Base-by-base conservation (phyloP, 2,888 invertebrate genomes). In the Ectemnius cavifrons region DNA sequence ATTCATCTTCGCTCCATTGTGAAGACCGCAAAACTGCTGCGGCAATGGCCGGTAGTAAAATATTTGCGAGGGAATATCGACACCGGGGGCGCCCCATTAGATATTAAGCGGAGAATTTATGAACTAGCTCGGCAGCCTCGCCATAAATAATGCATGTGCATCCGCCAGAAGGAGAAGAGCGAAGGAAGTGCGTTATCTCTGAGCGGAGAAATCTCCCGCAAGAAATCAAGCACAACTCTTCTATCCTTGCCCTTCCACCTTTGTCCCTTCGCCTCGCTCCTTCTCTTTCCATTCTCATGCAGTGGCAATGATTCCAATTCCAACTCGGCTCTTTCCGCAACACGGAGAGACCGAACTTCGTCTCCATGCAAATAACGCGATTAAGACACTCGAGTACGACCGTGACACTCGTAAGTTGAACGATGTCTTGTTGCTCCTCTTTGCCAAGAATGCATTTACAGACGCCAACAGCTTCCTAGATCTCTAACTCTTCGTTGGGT, bases 301-400 rank as follows among this genome's bases (percentile, higher is more conserved):
- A 8, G 37, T 37, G 37, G 23, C 23, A 23, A 23, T 37, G 37
- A 8, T 11, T 37, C 11, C 37, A 37, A 37, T 37, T 37, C 11
- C 8, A 37, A 11, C 37, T 6, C 8, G 0, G 37, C 37, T 37
- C 37, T 37, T 37, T 37, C 37, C 8, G 6, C 37, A 2, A 37
- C 37, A 37, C 62, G 46, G 20, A 16, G 13, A 57, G 61, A 23
- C 27, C 65, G 8, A 52, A 66, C 75, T 72, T 76, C 80, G 71
- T 77, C 74, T 80, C 75, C 70, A 75, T 81, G 75, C 83, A 80
- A 81, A 81, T 83, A 82, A 81, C 74, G 82, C 79, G 85, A 86
- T 86, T 86, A 85, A 84, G 82, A 84, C 75, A 80, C 79, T 80
- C 79, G 81, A 79, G 79, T 79, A 79, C 79, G 68, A 75, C 57